phyloP scores from a whole-genome alignment of 30 jellyfish, hydroid and myxozoan genomes.

The Chrysaora quinquecirrha region DNA sequence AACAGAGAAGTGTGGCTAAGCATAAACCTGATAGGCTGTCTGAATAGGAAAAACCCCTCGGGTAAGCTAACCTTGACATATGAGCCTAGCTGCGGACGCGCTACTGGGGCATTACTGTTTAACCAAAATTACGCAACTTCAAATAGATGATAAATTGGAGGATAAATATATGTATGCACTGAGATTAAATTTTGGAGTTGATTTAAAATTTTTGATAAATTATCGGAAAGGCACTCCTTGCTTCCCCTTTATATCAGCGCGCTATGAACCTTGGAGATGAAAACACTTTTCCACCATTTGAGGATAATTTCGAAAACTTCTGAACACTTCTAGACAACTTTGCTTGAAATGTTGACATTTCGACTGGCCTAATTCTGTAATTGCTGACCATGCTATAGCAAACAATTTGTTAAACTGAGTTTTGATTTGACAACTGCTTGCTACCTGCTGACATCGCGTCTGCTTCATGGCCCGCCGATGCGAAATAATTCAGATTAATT shows the following conservation, averaged over 20 bases:
- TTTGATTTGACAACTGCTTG: background rate
- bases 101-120: background rate
- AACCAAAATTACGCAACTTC: background rate
- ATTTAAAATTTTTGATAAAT: too few species aligned
- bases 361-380: background rate
- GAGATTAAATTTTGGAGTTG: too few species aligned
- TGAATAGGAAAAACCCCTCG: background rate
- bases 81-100: background rate
- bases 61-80: background rate
- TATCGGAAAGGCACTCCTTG: too few species aligned
- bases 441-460: background rate
- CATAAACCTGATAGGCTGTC: too few species aligned
- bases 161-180: too few species aligned
- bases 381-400: background rate
- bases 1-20: too few species aligned
- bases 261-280: too few species aligned
- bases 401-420: background rate
- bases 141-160: too few species aligned
- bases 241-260: too few species aligned
- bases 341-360: background rate
- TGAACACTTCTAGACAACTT: too few species aligned
- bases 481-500: background rate
- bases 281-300: too few species aligned
- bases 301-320: too few species aligned
- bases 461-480: background rate